Evolutionary conservation across 1,140 invertebrate genomes (phyloP), one percentile per base, ranked within the genome.

Genomic region (Philaenus spumarius): DNA sequence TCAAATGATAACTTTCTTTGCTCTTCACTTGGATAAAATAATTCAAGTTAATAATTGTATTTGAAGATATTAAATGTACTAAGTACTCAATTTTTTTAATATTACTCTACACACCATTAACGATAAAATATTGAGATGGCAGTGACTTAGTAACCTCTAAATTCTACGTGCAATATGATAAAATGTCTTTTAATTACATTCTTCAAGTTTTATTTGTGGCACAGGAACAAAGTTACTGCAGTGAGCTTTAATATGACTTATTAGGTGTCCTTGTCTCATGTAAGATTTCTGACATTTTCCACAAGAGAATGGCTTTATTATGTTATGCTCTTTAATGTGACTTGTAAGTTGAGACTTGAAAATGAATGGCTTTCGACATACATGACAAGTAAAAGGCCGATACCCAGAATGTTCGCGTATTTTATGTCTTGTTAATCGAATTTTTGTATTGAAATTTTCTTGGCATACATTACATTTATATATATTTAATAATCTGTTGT

Each of bases 261-360:
- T 15, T 7, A 53, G 23, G 37, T 53, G 50, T 3, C 50, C 50
- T 26, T 53, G 35, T 22, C 37, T 53, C 15, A 53, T 37, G 37
- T 53, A 53, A 1, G 50, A 53, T 26, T 53, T 53, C 6, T 53
- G 35, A 17, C 50, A 53, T 19, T 37, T 53, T 20, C 1, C n/a
- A 14, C 50, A 53, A 7, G 50, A 53, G 22, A 37, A 53, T 7
- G 50, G 50, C 19, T 35, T 37, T 26, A 37, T 35, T 26, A 53
- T 14, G 17, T 53, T 39, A 34, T 53, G 50, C 17, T 53, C 50
- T 14, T 53, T 53, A n/a, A 53, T 53, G 17, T 53, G 50, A 53
- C 37, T 37, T 17, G 50, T 53, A n/a, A 53, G 50, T 14, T 53
- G 50, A 20, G 50, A 53, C 14, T 53, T 53, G 34, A 53, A 53